These are phyloP conservation scores for Eilema griseolum DNA, from an alignment of 2,888 invertebrate genomes.

Conservation along the genomic window DNA sequence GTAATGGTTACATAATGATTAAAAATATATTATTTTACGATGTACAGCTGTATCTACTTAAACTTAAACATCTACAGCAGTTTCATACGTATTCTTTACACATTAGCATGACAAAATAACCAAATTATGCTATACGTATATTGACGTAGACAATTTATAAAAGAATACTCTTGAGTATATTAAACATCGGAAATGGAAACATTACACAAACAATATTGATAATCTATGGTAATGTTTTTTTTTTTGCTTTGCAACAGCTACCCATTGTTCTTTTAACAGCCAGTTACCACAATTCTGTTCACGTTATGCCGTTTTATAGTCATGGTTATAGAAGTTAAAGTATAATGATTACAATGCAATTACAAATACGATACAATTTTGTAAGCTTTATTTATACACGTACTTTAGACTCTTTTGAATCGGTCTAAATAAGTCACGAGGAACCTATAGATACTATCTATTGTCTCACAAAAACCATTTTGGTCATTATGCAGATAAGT, in stretches of 20 bases:
- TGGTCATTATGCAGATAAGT: background rate
- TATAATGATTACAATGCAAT: too few species aligned
- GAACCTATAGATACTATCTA: constrained; percentile 6
- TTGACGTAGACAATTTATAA: background rate
- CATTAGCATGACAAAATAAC: constrained; percentile 26
- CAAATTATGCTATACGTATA: constrained; percentile 22
- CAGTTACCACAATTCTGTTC: constrained; percentile 52
- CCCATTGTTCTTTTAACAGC: constrained; percentile 66
- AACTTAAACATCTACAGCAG: background rate
- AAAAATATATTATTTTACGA: background rate
- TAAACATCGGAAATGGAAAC: constrained; percentile 26
- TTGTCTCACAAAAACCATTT: background rate
- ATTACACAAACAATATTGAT: constrained; percentile 43
- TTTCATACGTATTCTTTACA: constrained; percentile 22
- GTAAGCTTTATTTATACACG: constrained; percentile 32
- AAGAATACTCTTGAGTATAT: constrained; percentile 8
- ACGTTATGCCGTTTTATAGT: constrained; percentile 51
- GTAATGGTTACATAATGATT: background rate
- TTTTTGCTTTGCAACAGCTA: constrained; percentile 55
- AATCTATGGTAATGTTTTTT: constrained; percentile 52
- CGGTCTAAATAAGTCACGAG: constrained; percentile 23
- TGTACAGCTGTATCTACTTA: background rate
- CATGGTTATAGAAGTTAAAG: constrained; percentile 36
- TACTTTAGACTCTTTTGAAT: constrained; percentile 9
- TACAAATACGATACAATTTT: constrained; percentile 40